A percentile compares a stretch with the other conserved stretches of the same genome.
Evolutionary conservation across 2,113 vertebrate species (phyloP).

Genomic region (Malurus cyaneus): DNA sequence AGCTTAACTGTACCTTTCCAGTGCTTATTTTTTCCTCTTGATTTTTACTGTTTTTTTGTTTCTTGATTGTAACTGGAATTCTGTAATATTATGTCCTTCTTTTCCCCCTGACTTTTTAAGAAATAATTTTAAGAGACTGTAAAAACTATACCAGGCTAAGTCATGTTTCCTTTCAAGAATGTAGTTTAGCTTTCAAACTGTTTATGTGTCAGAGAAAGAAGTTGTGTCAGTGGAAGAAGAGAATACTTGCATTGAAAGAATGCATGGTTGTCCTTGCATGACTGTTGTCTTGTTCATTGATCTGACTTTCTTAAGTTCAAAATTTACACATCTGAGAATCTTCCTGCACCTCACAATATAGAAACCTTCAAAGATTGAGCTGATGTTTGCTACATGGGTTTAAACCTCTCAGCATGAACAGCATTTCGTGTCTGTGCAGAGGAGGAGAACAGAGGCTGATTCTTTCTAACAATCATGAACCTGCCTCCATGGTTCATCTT

Average conservation of each 20-base stretch:
- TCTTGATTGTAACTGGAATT: not conserved
- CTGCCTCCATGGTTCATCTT: rapidly evolving
- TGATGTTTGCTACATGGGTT: conserved; percentile 6
- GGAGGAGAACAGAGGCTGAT: not conserved
- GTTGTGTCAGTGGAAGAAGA: not conserved
- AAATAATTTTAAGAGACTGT: not conserved
- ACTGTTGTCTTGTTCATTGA: conserved; percentile 41
- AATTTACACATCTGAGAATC: conserved; percentile 59
- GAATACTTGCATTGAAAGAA: not conserved
- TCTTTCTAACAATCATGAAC: not conserved
- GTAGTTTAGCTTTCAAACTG: conserved; percentile 1
- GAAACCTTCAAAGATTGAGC: conserved; percentile 40
- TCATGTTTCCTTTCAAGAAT: not conserved
- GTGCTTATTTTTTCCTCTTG: not conserved
- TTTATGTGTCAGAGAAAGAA: not conserved
- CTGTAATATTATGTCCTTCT: not conserved
- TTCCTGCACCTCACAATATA: conserved; percentile 18
- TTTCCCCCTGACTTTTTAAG: rapidly evolving
- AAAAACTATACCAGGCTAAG: not conserved
- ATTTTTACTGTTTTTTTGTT: not conserved
- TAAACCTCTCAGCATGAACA: conserved; percentile 7
- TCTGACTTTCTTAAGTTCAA: conserved; percentile 47
- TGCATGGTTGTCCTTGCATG: conserved; percentile 50
- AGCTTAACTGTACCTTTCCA: not conserved
- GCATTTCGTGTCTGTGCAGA: not conserved